These are phyloP conservation scores for Monochamus alternatus DNA, from an alignment of 2,888 invertebrate species.

Conservation along the genomic window DNA sequence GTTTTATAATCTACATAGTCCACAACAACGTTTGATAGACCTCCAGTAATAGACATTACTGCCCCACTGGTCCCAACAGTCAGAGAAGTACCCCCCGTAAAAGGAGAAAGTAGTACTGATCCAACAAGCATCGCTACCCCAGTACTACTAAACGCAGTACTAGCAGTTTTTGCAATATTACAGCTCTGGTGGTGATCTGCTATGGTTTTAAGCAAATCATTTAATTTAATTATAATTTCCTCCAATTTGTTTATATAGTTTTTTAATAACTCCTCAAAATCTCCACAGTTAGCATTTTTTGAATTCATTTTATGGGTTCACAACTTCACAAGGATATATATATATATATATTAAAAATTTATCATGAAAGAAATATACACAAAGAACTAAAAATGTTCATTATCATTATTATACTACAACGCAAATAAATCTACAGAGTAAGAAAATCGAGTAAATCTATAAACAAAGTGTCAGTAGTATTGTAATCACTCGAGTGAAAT, in stretches of 20 bases:
- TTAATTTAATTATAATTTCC: conserved; percentile 49
- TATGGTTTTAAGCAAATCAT: conserved; percentile 47
- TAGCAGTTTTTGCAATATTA: conserved; percentile 52
- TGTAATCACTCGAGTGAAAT: too few species aligned
- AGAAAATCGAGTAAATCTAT: too few species aligned
- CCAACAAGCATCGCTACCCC: conserved; percentile 55
- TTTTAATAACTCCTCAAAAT: conserved; percentile 48
- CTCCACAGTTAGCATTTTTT: conserved; percentile 34
- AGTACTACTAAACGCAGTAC: conserved; percentile 53
- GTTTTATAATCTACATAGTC: conserved; percentile 56
- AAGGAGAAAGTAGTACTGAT: conserved; percentile 51
- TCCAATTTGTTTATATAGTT: conserved; percentile 52
- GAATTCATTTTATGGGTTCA: conserved; percentile 22
- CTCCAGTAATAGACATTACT: conserved; percentile 56
- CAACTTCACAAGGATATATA: too few species aligned
- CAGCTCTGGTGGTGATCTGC: conserved; percentile 51
- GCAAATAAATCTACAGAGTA: too few species aligned
- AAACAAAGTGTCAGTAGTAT: too few species aligned
- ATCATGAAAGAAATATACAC: too few species aligned
- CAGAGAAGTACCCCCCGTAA: conserved; percentile 53
- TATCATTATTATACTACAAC: background rate
- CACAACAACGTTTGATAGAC: conserved; percentile 53
- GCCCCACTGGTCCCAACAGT: conserved; percentile 56
- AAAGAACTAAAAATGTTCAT: background rate
- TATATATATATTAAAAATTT: too few species aligned